Percentiles rank a stretch among this genome's conserved stretches.
Evolutionary conservation across 2,797 vertebrate genomes (phyloP).

Genomic region (Manis javanica): DNA sequence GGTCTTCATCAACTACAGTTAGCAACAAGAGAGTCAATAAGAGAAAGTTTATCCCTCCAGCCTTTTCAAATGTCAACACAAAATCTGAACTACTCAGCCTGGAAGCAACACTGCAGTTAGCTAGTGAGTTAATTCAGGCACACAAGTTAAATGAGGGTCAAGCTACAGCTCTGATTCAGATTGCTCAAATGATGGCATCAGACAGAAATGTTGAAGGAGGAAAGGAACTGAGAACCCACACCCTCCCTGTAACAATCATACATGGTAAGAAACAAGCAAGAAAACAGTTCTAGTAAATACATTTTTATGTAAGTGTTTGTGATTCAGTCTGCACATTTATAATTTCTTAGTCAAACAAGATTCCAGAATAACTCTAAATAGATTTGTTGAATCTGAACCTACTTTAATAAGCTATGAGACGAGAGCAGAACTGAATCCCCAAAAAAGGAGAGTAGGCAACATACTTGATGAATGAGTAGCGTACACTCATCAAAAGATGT

Average conservation of each 20-base stretch:
- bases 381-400: not conserved
- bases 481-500: not conserved
- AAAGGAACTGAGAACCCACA: not conserved
- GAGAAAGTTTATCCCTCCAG: constrained; percentile 86
- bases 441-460: not conserved
- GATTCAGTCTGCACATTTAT: not conserved
- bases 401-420: not conserved
- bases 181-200: constrained; percentile 87
- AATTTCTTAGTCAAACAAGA: not conserved
- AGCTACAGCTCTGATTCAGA: constrained; percentile 80
- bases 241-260: constrained; percentile 85
- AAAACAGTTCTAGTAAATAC: not conserved
- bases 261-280: constrained; percentile 80
- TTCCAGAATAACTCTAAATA: not conserved
- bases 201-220: not conserved
- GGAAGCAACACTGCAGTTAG: constrained; percentile 76
- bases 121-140: constrained; percentile 79
- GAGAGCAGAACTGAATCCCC: not conserved
- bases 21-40: constrained; percentile 56
- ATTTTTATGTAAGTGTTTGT: not conserved
- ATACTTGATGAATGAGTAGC: not conserved
- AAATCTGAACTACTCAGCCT: constrained; percentile 64
- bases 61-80: constrained; percentile 62
- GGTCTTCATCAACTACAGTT: constrained; percentile 71
- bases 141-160: constrained; percentile 87